Conservation (phyloP, 2,113 vertebrate species). For the Struthidea cinerea region DNA sequence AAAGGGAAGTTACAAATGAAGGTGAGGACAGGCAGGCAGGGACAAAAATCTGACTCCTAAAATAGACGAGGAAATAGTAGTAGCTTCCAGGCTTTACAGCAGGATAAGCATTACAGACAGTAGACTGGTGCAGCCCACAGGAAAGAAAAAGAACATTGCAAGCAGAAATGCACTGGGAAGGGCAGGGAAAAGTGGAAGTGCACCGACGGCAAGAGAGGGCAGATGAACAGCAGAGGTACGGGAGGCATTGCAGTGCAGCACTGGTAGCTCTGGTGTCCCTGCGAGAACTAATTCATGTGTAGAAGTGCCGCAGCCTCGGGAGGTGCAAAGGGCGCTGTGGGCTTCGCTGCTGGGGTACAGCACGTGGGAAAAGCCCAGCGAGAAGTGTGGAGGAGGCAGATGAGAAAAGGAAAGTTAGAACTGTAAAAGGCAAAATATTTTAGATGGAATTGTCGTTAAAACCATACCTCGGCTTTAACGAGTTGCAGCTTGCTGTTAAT, state of each 20-base stretch:
- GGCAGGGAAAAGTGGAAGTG: neutral
- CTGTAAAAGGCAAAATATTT: neutral
- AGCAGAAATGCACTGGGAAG: neutral
- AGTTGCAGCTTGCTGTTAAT: neutral
- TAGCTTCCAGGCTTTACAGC: conserved; percentile 27
- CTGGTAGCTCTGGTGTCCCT: neutral
- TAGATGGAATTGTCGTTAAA: neutral
- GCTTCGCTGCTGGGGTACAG: neutral
- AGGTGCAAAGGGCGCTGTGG: neutral
- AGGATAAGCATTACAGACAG: neutral
- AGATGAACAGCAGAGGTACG: neutral
- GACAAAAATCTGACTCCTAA: conserved; percentile 16
- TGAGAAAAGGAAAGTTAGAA: neutral
- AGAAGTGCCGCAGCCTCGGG: neutral
- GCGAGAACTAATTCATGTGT: neutral
- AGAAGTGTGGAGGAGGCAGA: neutral
- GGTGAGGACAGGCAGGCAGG: conserved; percentile 28
- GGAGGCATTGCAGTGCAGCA: neutral
- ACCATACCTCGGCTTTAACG: neutral
- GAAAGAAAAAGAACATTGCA: neutral
- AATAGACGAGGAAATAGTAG: conserved; percentile 55
- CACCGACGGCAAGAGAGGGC: neutral
- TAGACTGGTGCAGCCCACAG: neutral
- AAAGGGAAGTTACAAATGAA: neutral
- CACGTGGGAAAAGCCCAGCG: neutral